Conservation (phyloP, 2,113 vertebrate species). For the Oreocharis arfaki region DNA sequence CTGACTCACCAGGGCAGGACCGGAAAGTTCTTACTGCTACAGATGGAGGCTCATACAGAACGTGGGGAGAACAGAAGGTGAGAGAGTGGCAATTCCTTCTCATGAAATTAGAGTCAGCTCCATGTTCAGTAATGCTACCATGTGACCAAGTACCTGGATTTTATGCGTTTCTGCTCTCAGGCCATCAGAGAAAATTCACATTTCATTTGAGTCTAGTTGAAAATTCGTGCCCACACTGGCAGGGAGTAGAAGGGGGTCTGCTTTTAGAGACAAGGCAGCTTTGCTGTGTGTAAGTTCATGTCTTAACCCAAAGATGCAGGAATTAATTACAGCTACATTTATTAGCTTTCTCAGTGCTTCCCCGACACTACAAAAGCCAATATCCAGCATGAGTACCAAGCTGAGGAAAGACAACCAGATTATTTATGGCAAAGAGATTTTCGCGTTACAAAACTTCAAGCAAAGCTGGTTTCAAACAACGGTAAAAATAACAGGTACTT, state of each 20-base stretch:
- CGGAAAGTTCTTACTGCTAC: not conserved
- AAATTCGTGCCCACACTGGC: not conserved
- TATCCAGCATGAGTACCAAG: not conserved
- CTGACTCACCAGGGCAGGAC: not conserved
- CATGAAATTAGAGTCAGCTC: not conserved
- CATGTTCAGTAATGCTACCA: not conserved
- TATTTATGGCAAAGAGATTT: not conserved
- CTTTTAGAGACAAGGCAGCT: not conserved
- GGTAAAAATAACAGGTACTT: not conserved
- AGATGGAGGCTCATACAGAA: not conserved
- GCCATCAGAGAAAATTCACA: not conserved
- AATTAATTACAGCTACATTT: not conserved
- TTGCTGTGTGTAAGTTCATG: not conserved
- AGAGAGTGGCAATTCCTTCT: not conserved
- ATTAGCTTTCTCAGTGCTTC: not conserved
- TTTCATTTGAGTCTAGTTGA: not conserved
- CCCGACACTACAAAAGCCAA: not conserved
- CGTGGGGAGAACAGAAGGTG: not conserved
- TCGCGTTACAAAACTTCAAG: not conserved
- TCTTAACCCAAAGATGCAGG: not conserved
- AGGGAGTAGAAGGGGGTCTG: not conserved
- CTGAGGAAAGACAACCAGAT: not conserved
- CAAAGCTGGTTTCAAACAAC: not conserved
- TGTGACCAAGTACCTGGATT: not conserved
- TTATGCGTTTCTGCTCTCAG: not conserved